These are phyloP conservation scores for Leptinotarsa texana DNA, from an alignment of 1,140 invertebrate genomes.

Conservation along the genomic window DNA sequence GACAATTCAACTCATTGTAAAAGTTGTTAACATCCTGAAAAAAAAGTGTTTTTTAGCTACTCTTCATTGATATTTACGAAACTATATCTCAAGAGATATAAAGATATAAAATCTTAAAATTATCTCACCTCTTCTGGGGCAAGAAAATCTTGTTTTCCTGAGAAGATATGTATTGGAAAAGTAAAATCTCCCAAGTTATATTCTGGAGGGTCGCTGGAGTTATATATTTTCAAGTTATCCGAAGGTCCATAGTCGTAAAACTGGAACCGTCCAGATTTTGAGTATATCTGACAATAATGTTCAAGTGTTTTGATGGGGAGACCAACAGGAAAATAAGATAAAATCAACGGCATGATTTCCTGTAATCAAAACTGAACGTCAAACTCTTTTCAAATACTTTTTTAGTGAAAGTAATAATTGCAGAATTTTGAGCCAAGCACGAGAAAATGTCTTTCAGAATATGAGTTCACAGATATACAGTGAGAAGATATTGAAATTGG, in stretches of 20 bases:
- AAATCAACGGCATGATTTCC: no score
- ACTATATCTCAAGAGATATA: no score
- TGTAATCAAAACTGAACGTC: no score
- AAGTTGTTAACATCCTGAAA: slow-evolving; percentile 11
- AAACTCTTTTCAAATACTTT: no score
- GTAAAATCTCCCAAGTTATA: neutral
- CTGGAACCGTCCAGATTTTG: neutral
- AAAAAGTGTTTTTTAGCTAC: neutral
- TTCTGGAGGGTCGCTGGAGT: neutral
- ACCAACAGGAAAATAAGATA: neutral
- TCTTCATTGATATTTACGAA: neutral
- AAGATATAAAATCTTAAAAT: neutral
- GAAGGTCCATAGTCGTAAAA: neutral
- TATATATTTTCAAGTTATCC: neutral
- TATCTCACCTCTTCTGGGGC: neutral
- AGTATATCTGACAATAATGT: neutral
- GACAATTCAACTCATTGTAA: neutral
- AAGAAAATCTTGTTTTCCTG: neutral
- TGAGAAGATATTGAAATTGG: no score
- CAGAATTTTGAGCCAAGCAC: no score
- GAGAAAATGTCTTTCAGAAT: no score
- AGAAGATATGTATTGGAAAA: neutral
- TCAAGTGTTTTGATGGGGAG: neutral
- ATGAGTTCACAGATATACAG: no score
- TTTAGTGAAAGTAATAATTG: no score